Evolutionary conservation across 2,888 invertebrate species (phyloP), one percentile per base, ranked within the genome.

Genomic region (Dromius quadrimaculatus): DNA sequence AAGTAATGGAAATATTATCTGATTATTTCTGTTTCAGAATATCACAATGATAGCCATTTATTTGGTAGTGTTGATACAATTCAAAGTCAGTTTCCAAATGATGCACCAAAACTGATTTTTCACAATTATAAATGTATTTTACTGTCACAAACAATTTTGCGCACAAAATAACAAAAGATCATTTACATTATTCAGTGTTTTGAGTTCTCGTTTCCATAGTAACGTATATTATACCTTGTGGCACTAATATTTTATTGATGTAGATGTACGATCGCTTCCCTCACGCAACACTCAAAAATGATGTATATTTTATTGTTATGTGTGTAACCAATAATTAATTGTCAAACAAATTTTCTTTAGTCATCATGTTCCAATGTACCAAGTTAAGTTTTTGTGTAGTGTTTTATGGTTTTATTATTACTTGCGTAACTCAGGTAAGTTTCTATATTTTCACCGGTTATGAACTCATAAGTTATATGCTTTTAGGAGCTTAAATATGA

Each of bases 41-140:
- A 80, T 88, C 54, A 85, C 87, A 73, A 89, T 87, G 78, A 88
- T 90, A 54, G 86, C 89, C 1, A 88, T 90, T 68, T 90, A 90
- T 77, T 81, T 90, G 65, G 87, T 90, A 47, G 89, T 90, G 1
- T 78, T 90, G 34, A 82, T 89, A 50, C 90, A 90, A 78, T 89
- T 90, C 81, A 89, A 89, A 82, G 87, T 90, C 15, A 82, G 82
- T 73, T 75, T 83, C 34, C 69, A 68, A 69, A 72, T 70, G 70
- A 36, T 62, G 34, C 38, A 36, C 19, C 17, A 61, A 17, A 17
- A 23, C 9, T 5, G n/a, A 59, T 36, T 59, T 23, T 28, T 13
- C 50, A 59, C 20, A 20, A 22, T n/a, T n/a, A n/a, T n/a, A 34
- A 59, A 36, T n/a, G 8, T 32, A 20, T 57, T 32, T 8, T 57